These are phyloP conservation scores for Spisula subtruncata DNA, from an alignment of 2,888 invertebrate species.

Conservation along the genomic window DNA sequence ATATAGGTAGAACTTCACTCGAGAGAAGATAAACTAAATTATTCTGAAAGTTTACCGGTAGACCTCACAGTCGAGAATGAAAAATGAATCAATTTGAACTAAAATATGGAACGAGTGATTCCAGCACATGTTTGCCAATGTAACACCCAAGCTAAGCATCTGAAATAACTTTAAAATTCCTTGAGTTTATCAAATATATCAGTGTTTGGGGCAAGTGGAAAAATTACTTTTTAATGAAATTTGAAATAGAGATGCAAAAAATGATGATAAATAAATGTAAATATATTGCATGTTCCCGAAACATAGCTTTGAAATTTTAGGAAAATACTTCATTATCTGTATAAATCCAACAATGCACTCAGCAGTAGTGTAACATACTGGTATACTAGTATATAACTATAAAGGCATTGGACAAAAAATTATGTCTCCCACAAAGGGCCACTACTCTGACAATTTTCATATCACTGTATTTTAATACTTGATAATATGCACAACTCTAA, in stretches of 20 bases:
- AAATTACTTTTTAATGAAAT: constrained; percentile 18
- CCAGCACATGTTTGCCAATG: constrained; percentile 17
- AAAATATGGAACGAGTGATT: not conserved
- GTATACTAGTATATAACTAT: no score
- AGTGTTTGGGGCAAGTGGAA: not conserved
- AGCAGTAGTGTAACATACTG: no score
- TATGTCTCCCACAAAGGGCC: no score
- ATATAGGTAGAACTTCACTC: not conserved
- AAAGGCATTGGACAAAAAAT: no score
- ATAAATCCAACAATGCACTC: no score
- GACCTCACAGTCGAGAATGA: not conserved
- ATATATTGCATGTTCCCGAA: no score
- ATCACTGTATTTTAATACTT: no score
- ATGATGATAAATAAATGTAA: not conserved
- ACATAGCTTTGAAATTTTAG: no score
- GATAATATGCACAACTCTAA: no score
- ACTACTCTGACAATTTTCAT: no score
- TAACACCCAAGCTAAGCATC: not conserved
- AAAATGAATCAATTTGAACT: not conserved
- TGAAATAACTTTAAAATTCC: constrained; percentile 5
- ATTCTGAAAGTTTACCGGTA: not conserved
- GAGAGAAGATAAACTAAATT: not conserved
- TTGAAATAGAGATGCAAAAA: not conserved
- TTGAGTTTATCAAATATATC: not conserved
- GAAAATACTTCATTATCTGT: no score